phyloP scores from a whole-genome alignment of 2,888 invertebrate genomes.

The Cheilosia vernalis region DNA sequence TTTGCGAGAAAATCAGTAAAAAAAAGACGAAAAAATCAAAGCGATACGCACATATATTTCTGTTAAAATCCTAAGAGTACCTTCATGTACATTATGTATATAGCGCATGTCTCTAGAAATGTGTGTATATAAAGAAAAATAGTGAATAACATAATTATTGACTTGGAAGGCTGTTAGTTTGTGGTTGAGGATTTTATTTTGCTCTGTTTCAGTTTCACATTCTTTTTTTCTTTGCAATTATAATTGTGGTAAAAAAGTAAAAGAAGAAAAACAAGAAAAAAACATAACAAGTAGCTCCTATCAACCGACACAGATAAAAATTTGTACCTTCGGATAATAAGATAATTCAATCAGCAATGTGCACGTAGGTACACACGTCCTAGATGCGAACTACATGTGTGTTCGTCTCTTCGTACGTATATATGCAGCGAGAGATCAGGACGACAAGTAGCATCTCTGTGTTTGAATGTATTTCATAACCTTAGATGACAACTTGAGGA shows the following conservation, averaged over 20 bases:
- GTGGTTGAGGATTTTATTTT: slow-evolving; percentile 57
- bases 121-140: slow-evolving; percentile 69
- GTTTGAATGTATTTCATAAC: slow-evolving; percentile 62
- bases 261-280: slow-evolving; percentile 14
- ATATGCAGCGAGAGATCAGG: slow-evolving; percentile 13
- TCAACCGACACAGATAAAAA: slow-evolving; percentile 43
- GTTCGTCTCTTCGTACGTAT: slow-evolving; percentile 27
- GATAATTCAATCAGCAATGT: slow-evolving; percentile 70
- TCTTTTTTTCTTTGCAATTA: slow-evolving; percentile 35
- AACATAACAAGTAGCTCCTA: neutral
- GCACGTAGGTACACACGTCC: slow-evolving; percentile 63
- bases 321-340: slow-evolving; percentile 55
- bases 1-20: slow-evolving; percentile 13
- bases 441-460: slow-evolving; percentile 46
- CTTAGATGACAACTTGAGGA: slow-evolving; percentile 57
- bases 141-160: slow-evolving; percentile 72
- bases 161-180: slow-evolving; percentile 72
- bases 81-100: slow-evolving; percentile 23
- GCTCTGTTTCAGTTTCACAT: slow-evolving; percentile 26
- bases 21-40: slow-evolving; percentile 18
- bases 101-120: slow-evolving; percentile 70
- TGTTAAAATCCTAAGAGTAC: slow-evolving; percentile 50
- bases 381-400: slow-evolving; percentile 54
- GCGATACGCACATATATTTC: slow-evolving; percentile 36
- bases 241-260: slow-evolving; percentile 46